Evolutionary conservation across 53 echinoderm and acorn worm species (phyloP), one percentile per base, ranked within the genome.

Genomic region (Arbacia lixula): DNA sequence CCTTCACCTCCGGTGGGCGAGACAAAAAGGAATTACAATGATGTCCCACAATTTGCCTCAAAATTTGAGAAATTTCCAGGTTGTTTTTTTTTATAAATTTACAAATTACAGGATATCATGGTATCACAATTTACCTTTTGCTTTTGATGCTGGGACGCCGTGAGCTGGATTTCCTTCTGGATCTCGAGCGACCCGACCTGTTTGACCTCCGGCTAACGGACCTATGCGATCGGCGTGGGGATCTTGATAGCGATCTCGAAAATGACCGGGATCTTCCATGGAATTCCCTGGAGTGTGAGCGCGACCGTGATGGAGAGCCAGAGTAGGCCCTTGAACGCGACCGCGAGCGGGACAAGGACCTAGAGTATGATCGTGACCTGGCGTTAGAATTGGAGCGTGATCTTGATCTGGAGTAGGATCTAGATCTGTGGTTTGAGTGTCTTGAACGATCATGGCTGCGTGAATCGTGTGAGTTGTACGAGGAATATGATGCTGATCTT

Each of bases 321-420:
- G 81, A 80, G 9, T 36, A 40, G 1, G 60, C 55, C 28, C 90
- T 90, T 58, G 90, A 90, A n/a, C 82, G 67, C 2, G 90, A 90
- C 21, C 86, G 55, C 11, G 82, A 86, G 21, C 57, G 60, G n/a
- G 68, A 68, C 2, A 29, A 43, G 3, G 88, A 83, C 34, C 60
- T 33, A 60, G 84, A 87, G 32, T 34, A 71, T 51, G 88, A 88
- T 26, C 86, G 46, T 37, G 72, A 71, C 20, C 72, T 6, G 25
- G 84, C 85, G 26, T 73, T 69, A 2, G 93, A 90, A 12, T 42
- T 27, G 12, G 91, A 84, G 35, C 91, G 60, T 4, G 89, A 89
- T n/a, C 49, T 20, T 11, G 91, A 87, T 16, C 41, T 37, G 2
- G 85, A 85, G 66, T 30, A 46, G 0, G 92, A 89, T 43, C 89